Percentiles rank a stretch among this genome's conserved stretches.
phyloP scores from a whole-genome alignment of 2,113 vertebrate genomes.

The Falco punctatus region DNA sequence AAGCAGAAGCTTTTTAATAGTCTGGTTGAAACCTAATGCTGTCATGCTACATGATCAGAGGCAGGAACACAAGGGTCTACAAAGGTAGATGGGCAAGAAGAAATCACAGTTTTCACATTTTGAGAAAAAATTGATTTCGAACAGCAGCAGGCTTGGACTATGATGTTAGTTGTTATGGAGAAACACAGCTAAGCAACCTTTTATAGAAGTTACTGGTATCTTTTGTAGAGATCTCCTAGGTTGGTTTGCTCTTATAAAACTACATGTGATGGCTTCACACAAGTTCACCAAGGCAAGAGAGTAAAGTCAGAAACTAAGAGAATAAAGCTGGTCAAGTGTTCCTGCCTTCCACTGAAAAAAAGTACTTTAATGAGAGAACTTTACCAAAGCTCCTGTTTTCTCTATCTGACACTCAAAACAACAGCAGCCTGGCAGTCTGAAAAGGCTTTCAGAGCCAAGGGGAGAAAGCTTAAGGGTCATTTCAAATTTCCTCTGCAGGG shows the following conservation, averaged over 20 bases:
- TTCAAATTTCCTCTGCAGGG: background rate
- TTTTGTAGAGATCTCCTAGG: background rate
- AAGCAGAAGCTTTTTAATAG: background rate
- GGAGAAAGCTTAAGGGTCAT: background rate
- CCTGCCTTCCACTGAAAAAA: background rate
- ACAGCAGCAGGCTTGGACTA: background rate
- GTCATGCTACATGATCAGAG: background rate
- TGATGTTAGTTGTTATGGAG: background rate
- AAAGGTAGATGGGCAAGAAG: background rate
- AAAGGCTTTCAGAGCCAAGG: background rate
- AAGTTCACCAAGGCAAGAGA: background rate
- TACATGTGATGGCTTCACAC: background rate
- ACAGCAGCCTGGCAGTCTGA: background rate
- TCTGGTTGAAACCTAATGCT: background rate
- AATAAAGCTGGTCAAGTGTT: conserved; percentile 12
- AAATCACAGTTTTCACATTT: background rate
- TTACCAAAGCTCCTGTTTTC: background rate
- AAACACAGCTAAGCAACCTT: background rate
- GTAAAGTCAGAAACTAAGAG: background rate
- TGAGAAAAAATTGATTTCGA: background rate
- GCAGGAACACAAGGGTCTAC: background rate
- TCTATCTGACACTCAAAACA: background rate
- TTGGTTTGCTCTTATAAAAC: background rate
- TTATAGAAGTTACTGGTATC: background rate
- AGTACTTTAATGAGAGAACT: background rate